Base-by-base conservation (phyloP, 2,888 invertebrate species). In the Hirtodrosophila trivittata region DNA sequence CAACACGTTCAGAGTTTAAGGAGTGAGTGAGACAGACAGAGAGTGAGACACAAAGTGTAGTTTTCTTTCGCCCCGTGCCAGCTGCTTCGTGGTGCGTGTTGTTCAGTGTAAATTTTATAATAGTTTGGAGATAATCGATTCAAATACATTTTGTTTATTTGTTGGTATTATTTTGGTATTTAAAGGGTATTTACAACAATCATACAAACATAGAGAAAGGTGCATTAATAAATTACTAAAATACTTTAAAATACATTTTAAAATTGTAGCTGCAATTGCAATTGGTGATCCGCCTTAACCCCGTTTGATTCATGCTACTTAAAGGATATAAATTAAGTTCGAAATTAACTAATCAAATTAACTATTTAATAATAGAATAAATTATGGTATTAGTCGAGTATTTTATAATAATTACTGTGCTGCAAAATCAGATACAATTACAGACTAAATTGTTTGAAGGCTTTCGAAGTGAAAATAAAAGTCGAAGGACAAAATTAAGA, bases 401-500 rank as follows among this genome's bases (percentile, higher is more conserved):
- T 58, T 73, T 69, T 52, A 75, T 78, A 80, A 80, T 80, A 80
- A 80, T 80, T 80, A 80, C 80, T 80, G 83, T 83, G 80, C 74
- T 67, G 70, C 76, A 66, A 51, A n/a, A n/a, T n/a, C n/a, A n/a
- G n/a, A n/a, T n/a, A n/a, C n/a, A 42, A 55, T 43, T 57, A 64
- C 45, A 33, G 54, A 42, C 63, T 70, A 62, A 56, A 25, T 6
- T 4, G 3, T 59, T 63, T 46, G 49, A 70, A 33, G 45, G 42
- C 49, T 70, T 47, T 57, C 60, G 55, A 67, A 28, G 14, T 33
- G 0, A 6, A 60, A 26, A 26, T 55, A 14, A 26, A 9, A 25
- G 16, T 35, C 37, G 14, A 42, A 10, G 35, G 13, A 12, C 39
- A 51, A n/a, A 51, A 49, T 49, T 33, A 26, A n/a, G n/a, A 13